A percentile compares a stretch with the other conserved stretches of the same genome.
phyloP scores from a whole-genome alignment of 2,113 vertebrate genomes.

The Psilopsiagon aymara region DNA sequence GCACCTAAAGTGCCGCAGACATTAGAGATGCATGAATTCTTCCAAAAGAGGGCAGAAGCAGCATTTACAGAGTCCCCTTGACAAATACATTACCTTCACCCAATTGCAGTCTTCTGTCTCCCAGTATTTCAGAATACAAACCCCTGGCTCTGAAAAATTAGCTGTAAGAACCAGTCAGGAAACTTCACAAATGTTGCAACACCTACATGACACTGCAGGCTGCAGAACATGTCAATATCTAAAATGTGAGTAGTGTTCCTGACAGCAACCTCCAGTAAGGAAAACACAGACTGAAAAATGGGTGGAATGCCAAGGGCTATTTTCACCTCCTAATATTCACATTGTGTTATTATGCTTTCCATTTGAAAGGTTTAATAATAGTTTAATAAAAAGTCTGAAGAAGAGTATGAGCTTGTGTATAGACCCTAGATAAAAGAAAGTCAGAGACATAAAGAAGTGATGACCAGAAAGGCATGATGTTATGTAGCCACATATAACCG shows the following conservation, averaged over 20 bases:
- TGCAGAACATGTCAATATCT: not conserved
- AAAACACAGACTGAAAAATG: not conserved
- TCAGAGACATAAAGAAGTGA: not conserved
- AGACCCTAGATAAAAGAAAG: not conserved
- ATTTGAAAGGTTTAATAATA: not conserved
- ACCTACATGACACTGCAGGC: not conserved
- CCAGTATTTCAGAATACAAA: not conserved
- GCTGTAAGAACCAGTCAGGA: not conserved
- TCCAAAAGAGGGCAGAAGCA: constrained; percentile 76
- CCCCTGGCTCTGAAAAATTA: constrained; percentile 1
- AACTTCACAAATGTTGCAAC: not conserved
- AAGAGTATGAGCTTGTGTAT: not conserved
- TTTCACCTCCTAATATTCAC: not conserved
- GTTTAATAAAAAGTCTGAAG: not conserved
- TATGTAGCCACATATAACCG: not conserved
- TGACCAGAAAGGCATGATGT: not conserved
- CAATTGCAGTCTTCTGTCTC: not conserved
- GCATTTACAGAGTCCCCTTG: constrained; percentile 59
- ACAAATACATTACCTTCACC: not conserved
- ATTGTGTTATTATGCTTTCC: not conserved
- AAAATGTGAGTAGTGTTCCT: not conserved
- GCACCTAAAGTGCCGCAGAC: not conserved
- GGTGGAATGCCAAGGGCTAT: not conserved
- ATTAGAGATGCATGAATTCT: constrained; percentile 48
- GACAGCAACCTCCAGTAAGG: not conserved